phyloP scores from a whole-genome alignment of 2,888 invertebrate species.

The Clivina fossor region DNA sequence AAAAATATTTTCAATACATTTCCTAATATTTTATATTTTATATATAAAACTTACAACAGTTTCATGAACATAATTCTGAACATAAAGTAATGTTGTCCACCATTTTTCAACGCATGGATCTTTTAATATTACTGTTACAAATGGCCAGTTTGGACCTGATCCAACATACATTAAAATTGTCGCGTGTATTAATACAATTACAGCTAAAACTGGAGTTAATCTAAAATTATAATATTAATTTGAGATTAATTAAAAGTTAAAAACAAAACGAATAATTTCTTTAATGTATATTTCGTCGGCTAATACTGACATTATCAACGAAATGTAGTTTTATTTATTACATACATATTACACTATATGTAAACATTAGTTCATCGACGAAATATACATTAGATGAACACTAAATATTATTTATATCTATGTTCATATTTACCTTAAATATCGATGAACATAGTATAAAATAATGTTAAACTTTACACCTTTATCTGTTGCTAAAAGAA shows the following conservation, averaged over 20 bases:
- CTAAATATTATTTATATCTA: background rate
- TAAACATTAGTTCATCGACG: too few species aligned
- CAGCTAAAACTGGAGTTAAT: background rate
- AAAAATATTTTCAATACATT: too few species aligned
- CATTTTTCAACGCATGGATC: background rate
- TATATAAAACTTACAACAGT: too few species aligned
- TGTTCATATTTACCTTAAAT: background rate
- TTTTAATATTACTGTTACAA: background rate
- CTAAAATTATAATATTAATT: too few species aligned
- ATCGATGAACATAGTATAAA: background rate
- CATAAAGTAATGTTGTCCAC: background rate
- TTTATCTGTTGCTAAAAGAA: background rate
- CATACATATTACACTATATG: too few species aligned
- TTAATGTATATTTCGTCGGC: too few species aligned
- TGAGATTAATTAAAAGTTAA: too few species aligned
- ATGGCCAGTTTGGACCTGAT: slow-evolving; percentile 1
- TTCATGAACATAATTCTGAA: background rate
- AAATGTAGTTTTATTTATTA: too few species aligned
- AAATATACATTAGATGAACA: background rate
- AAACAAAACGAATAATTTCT: too few species aligned
- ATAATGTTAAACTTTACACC: background rate
- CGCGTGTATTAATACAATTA: background rate
- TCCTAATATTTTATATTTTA: too few species aligned
- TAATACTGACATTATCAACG: too few species aligned
- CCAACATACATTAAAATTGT: background rate